Percentiles rank a stretch among this genome's conserved stretches.
Evolutionary conservation across 1,140 invertebrate genomes (phyloP).

Genomic region (Euura lappo): DNA sequence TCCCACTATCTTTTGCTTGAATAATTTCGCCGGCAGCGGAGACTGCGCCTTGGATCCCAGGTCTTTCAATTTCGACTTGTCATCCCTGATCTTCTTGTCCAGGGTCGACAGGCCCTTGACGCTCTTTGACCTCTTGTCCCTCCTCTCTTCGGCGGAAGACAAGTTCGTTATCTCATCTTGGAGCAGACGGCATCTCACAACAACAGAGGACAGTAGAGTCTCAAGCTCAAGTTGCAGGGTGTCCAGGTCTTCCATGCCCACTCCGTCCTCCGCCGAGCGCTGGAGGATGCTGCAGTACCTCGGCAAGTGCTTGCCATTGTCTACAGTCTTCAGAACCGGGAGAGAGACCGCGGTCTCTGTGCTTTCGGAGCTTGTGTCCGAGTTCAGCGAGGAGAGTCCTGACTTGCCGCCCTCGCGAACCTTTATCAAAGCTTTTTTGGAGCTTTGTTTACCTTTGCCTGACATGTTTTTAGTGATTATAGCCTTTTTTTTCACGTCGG

Average conservation of each 20-base stretch:
- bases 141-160: conserved; percentile 72
- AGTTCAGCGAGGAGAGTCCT: conserved; percentile 35
- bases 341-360: conserved; percentile 40
- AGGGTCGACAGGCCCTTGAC: conserved; percentile 51
- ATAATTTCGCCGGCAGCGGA: conserved; percentile 48
- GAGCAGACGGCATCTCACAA: conserved; percentile 76
- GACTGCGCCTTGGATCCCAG: conserved; percentile 49
- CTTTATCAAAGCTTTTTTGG: conserved; percentile 53
- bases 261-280: conserved; percentile 66
- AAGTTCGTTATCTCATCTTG: conserved; percentile 77
- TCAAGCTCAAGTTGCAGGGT: conserved; percentile 87
- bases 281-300: conserved; percentile 64
- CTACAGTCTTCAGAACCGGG: conserved; percentile 59
- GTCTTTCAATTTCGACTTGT: conserved; percentile 59
- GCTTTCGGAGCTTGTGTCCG: conserved; percentile 40
- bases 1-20: conserved; percentile 55
- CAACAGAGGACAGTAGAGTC: conserved; percentile 80
- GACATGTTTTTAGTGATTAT: conserved; percentile 39
- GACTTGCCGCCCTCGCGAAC: conserved; percentile 51
- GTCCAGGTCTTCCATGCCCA: conserved; percentile 85
- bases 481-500: no score
- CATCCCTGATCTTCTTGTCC: conserved; percentile 64
- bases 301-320: conserved; percentile 63
- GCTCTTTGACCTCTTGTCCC: conserved; percentile 69
- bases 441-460: conserved; percentile 58